Conservation (phyloP, 2,797 vertebrate species). For the Etheostoma perlongum region DNA sequence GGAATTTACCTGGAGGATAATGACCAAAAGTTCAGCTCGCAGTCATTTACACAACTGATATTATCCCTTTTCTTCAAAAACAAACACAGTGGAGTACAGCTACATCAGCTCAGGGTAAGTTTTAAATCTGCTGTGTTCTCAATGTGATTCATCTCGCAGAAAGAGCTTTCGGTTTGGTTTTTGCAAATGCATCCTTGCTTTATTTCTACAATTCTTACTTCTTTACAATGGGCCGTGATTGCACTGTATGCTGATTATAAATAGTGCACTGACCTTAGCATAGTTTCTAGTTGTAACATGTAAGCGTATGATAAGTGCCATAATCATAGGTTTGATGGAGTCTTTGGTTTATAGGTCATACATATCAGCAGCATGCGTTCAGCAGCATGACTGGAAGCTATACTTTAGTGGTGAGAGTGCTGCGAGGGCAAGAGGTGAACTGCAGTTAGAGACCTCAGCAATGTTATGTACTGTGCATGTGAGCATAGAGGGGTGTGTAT, state of each 20-base stretch:
- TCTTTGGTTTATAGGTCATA: slow-evolving; percentile 56
- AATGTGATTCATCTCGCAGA: slow-evolving; percentile 11
- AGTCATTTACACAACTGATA: slow-evolving; percentile 54
- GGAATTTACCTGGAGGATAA: slow-evolving; percentile 78
- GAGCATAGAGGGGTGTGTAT: slow-evolving; percentile 22
- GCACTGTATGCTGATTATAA: slow-evolving; percentile 25
- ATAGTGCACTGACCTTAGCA: slow-evolving; percentile 30
- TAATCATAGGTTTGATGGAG: slow-evolving; percentile 49
- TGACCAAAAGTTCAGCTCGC: slow-evolving; percentile 73
- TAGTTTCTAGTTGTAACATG: slow-evolving; percentile 43
- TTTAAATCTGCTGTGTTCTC: background rate
- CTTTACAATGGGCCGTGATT: slow-evolving; percentile 28
- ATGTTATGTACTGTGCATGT: slow-evolving; percentile 29
- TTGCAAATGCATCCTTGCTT: slow-evolving; percentile 12
- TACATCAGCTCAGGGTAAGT: slow-evolving; percentile 82
- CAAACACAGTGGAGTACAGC: slow-evolving; percentile 72
- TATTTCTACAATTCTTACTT: background rate
- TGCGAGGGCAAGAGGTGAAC: slow-evolving; percentile 68
- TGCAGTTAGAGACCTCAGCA: slow-evolving; percentile 41
- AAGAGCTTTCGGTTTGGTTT: background rate
- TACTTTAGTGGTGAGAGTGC: slow-evolving; percentile 66
- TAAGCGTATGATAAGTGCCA: slow-evolving; percentile 43
- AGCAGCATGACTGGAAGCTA: slow-evolving; percentile 56
- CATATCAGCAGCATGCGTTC: slow-evolving; percentile 65
- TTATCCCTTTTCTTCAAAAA: slow-evolving; percentile 36